A percentile compares a stretch with the other conserved stretches of the same genome.
These are phyloP conservation scores for Aspiorhynchus laticeps DNA, from an alignment of 2,113 vertebrate genomes.

Conservation along the genomic window DNA sequence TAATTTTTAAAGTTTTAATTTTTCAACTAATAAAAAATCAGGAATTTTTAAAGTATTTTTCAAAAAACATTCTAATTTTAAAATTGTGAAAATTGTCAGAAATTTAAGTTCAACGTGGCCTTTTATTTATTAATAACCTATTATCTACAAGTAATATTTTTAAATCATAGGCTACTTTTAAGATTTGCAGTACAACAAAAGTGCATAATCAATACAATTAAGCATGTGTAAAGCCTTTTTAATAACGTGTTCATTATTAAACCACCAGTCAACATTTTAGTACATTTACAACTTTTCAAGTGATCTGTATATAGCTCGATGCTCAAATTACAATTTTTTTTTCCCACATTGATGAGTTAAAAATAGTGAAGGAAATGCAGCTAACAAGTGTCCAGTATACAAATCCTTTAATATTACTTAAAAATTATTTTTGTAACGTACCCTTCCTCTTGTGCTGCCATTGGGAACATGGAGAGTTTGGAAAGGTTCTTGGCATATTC, in stretches of 20 bases:
- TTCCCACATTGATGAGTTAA: no score
- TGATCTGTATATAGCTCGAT: background rate
- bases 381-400: no score
- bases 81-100: no score
- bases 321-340: background rate
- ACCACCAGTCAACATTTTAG: background rate
- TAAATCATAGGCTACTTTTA: no score
- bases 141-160: background rate
- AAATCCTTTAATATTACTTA: no score
- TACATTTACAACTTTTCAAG: background rate
- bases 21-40: no score
- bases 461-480: constrained; percentile 93
- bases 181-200: no score
- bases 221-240: background rate
- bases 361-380: no score
- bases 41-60: no score
- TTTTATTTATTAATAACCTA: background rate
- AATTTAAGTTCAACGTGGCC: background rate
- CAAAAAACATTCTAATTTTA: no score
- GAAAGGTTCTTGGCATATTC: constrained; percentile 98
- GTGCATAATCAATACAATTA: background rate
- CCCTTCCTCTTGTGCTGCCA: constrained; percentile 97
- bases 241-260: background rate
- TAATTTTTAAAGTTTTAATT: no score
- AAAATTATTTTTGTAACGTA: constrained; percentile 62